Evolutionary conservation across 2,113 vertebrate species (phyloP).

Genomic region (Rhombomys opimus): DNA sequence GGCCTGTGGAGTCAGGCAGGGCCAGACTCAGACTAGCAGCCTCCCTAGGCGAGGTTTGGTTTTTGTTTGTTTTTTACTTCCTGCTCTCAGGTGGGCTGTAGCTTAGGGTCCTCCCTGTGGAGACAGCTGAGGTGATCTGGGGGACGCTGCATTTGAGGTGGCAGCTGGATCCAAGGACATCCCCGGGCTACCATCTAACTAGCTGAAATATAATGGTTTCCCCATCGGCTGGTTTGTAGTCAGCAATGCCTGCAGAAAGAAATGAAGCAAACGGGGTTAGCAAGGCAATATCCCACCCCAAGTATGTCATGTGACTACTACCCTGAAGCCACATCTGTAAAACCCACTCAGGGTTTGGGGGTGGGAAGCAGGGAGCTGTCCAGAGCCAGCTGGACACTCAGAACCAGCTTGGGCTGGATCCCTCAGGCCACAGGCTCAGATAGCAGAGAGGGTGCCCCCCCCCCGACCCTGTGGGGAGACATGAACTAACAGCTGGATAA

Average conservation of each 20-base stretch:
- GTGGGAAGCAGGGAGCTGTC: background rate
- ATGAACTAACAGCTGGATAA: too few relatives aligned
- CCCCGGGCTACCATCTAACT: slow-evolving; percentile 80
- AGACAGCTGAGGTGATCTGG: background rate
- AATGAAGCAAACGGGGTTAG: accelerated
- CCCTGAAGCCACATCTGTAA: background rate
- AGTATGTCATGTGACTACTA: background rate
- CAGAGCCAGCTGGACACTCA: background rate
- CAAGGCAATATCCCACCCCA: accelerated
- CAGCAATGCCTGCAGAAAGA: slow-evolving; percentile 88
- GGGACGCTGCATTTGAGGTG: background rate
- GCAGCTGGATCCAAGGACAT: background rate
- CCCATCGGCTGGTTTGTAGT: slow-evolving; percentile 88
- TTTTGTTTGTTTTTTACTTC: background rate
- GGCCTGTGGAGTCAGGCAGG: background rate
- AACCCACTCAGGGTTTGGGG: background rate
- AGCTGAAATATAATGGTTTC: slow-evolving; percentile 90
- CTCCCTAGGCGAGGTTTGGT: background rate
- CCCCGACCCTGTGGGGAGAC: too few relatives aligned
- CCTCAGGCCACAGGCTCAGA: background rate
- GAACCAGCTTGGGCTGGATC: background rate
- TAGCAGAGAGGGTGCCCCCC: background rate
- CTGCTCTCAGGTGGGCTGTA: background rate
- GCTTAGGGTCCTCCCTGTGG: background rate
- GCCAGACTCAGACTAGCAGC: background rate